Base-by-base conservation (phyloP, 2,888 invertebrate genomes). In the Lepetodrilus schrolli region DNA sequence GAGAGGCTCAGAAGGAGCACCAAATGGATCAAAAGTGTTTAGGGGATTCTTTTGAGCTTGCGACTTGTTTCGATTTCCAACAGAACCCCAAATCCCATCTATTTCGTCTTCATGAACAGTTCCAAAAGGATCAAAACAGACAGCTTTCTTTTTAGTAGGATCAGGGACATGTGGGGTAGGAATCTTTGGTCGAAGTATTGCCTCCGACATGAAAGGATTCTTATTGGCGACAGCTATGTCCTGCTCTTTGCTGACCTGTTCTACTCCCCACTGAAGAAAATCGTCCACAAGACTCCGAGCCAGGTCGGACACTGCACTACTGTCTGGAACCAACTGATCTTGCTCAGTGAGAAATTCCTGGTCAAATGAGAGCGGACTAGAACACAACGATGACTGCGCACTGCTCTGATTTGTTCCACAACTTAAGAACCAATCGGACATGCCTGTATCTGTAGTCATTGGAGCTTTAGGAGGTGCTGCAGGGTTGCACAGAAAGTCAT, bases 211-310 rank as follows among this genome's bases (percentile, higher is more conserved):
- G 58, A 80, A 80, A 5, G 80, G 80, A 23, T 80, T 80, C 70
- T 71, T 74, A 30, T 78, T 77, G 4, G 74, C 50, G 10, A 69
- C 68, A 17, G 13, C 17, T 37, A 47, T 20, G n/a, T 65, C 49
- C 48, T 74, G 65, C 30, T 74, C 74, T 17, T 66, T 37, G 30
- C 48, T 37, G 23, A 68, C 68, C 26, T 68, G 68, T 17, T 78
- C 73, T 17, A 80, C 74, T 17, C 82, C 85, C 76, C 81, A 78
- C 43, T 80, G 82, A 10, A 85, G 79, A 65, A 85, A 85, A 47
- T 84, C 84, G 74, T 85, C 84, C 8, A 84, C 81, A 50, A 84
- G 73, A 26, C 80, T 80, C n/a, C 81, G 80, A n/a, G 83, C 83
- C 47, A 83, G 77, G 21, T 79, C 77, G 7, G 82, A 81, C 8